These are phyloP conservation scores for Spatulosminthurus flaviceps DNA, from an alignment of 2,888 invertebrate species.

Conservation along the genomic window DNA sequence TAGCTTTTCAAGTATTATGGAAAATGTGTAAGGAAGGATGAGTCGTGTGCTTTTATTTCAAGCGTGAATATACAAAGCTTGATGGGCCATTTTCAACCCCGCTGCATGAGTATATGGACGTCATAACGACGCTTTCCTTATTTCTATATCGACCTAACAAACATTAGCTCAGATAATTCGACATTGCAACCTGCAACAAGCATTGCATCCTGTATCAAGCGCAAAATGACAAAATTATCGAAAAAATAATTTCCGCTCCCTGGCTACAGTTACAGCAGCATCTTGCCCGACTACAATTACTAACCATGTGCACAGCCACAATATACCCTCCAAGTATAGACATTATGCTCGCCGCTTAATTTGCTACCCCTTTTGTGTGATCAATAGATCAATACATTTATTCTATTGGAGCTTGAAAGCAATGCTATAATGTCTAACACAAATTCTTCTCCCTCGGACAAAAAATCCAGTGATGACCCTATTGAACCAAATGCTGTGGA, in stretches of 20 bases:
- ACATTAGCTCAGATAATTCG: background rate
- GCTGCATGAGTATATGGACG: background rate
- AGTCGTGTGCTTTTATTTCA: no score
- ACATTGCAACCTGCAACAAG: background rate
- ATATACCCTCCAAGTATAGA: no score
- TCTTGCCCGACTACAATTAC: no score
- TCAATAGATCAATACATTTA: background rate
- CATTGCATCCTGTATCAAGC: no score
- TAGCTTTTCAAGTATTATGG: background rate
- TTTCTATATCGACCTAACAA: background rate
- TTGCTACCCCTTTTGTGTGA: no score
- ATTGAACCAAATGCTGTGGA: background rate
- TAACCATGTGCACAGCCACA: no score
- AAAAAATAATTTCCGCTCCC: background rate
- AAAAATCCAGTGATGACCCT: conserved; percentile 6
- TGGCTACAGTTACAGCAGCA: no score
- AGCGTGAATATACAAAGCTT: no score
- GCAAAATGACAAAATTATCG: conserved; percentile 1
- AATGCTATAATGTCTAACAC: background rate
- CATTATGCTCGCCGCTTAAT: no score
- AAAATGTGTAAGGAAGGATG: no score
- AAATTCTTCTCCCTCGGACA: background rate
- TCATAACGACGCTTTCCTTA: background rate
- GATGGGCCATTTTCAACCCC: no score
- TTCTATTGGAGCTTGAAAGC: background rate